Base-by-base conservation (phyloP, 2,797 vertebrate species). In the Dendrocincla tyrannina region DNA sequence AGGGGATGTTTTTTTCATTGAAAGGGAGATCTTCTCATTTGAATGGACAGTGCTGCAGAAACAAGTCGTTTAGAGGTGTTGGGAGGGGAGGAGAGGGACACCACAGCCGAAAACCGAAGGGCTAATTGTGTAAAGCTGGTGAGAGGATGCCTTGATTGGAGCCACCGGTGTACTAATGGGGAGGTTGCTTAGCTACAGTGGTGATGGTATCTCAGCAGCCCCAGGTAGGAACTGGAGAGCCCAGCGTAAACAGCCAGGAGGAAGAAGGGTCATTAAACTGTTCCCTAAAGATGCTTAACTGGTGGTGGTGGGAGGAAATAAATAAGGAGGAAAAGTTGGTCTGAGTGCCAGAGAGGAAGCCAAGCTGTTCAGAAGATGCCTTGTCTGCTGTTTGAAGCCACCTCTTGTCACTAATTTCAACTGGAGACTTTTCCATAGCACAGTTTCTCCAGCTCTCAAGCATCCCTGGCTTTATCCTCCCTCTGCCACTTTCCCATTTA, bases 221-320 rank as follows among this genome's bases (percentile, higher is more conserved):
- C 79, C 88, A 91, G 86, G 91, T 53, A 92, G 41, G 60, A 62
- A 56, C 83, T 68, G 88, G 83, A 92, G 88, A 95, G 82, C 79
- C 9, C n/a, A 88, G 86, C 8, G 0, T 81, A 93, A 96, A 82
- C 74, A 93, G 77, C 5, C 12, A 62, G 87, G 77, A 91, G 80
- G 91, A 90, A 94, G 75, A 85, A 89, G 70, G 83, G 91, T 97
- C 94, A 93, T 95, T 96, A 96, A 94, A 95, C 86, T 53, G 56
- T 46, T 94, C 86, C 92, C 92, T 91, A 70, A 92, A 96, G 94
- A 93, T 70, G 42, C 55, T 50, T 95, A 86, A 96, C 88, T 93
- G 90, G 78, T 17, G 11, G 74, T 87, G 47, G 85, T 64, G 90
- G 88, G 82, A 88, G 72, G 76, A 94, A 95, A 96, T 92, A 96